A percentile compares a stretch with the other conserved stretches of the same genome.
phyloP scores from a whole-genome alignment of 2,888 invertebrate genomes.

The Glaucopsyche alexis region DNA sequence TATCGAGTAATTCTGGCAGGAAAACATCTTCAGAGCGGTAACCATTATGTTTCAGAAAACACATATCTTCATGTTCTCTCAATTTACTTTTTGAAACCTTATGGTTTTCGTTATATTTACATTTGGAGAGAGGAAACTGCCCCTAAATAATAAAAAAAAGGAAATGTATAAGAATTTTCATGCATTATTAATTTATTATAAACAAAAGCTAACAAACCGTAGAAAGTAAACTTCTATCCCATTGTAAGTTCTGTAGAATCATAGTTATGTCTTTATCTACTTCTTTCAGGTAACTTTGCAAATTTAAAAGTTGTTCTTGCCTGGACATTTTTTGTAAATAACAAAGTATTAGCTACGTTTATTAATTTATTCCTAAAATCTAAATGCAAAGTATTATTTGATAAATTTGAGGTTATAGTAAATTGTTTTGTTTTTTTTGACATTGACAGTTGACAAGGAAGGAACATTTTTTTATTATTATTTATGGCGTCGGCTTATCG shows the following conservation, averaged over 20 bases:
- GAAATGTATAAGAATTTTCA: too few relatives aligned
- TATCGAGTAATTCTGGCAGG: constrained; percentile 57
- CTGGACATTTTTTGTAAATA: constrained; percentile 49
- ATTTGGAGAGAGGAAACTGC: constrained; percentile 36
- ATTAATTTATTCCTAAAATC: too few relatives aligned
- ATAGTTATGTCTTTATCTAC: constrained; percentile 61
- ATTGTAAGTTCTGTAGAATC: constrained; percentile 65
- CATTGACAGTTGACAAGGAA: too few relatives aligned
- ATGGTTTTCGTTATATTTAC: constrained; percentile 55
- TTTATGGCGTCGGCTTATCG: too few relatives aligned
- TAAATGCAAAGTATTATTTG: neutral
- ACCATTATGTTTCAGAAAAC: constrained; percentile 51
- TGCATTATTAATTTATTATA: neutral
- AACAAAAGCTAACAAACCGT: constrained; percentile 47
- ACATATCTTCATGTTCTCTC: constrained; percentile 53
- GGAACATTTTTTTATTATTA: too few relatives aligned
- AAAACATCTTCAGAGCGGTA: constrained; percentile 52
- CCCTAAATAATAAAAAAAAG: neutral
- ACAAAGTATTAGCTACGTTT: neutral
- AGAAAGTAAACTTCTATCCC: constrained; percentile 57
- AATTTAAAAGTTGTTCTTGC: constrained; percentile 47
- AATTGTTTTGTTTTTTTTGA: too few relatives aligned
- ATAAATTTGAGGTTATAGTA: neutral
- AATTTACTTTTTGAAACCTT: constrained; percentile 48
- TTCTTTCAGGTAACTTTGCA: constrained; percentile 51